Conservation (phyloP, 1,140 invertebrate species). For the Episyrphus balteatus region DNA sequence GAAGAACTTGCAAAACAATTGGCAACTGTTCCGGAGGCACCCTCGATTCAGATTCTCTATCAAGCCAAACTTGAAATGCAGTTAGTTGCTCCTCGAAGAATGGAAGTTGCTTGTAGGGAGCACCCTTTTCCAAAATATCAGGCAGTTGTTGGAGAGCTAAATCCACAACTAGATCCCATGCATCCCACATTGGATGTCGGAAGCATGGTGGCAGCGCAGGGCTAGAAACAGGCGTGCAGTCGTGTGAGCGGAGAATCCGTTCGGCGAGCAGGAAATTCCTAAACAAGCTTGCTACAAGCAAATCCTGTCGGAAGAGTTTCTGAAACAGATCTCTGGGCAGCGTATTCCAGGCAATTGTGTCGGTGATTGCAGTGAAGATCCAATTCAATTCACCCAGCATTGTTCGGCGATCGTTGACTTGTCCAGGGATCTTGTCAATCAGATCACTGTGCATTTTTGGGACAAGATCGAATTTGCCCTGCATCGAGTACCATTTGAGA, state of each 20-base stretch:
- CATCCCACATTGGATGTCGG: conserved; percentile 86
- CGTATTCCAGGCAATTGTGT: conserved; percentile 99
- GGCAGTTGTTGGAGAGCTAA: conserved; percentile 83
- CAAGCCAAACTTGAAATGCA: conserved; percentile 96
- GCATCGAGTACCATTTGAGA: conserved; percentile 86
- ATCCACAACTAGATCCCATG: conserved; percentile 96
- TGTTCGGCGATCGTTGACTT: conserved; percentile 86
- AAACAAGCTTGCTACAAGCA: conserved; percentile 96
- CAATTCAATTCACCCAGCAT: conserved; percentile 98
- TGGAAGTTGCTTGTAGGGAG: conserved; percentile 63
- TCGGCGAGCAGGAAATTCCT: conserved; percentile 96
- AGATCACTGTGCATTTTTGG: conserved; percentile 70
- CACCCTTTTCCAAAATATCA: conserved; percentile 52
- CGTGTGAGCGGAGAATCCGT: conserved; percentile 89
- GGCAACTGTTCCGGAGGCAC: conserved; percentile 91
- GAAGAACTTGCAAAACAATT: conserved; percentile 92
- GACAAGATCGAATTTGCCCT: conserved; percentile 65
- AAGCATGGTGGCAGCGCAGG: conserved; percentile 84
- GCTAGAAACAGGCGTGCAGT: conserved; percentile 87
- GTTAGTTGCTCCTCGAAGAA: conserved; percentile 98
- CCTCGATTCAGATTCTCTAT: conserved; percentile 60
- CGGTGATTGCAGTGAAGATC: conserved; percentile 99
- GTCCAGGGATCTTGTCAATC: conserved; percentile 91
- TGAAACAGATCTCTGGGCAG: conserved; percentile 89
- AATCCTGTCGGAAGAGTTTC: conserved; percentile 91